phyloP scores from a whole-genome alignment of 2,797 vertebrate species.

The Phoxinus dragarum region DNA sequence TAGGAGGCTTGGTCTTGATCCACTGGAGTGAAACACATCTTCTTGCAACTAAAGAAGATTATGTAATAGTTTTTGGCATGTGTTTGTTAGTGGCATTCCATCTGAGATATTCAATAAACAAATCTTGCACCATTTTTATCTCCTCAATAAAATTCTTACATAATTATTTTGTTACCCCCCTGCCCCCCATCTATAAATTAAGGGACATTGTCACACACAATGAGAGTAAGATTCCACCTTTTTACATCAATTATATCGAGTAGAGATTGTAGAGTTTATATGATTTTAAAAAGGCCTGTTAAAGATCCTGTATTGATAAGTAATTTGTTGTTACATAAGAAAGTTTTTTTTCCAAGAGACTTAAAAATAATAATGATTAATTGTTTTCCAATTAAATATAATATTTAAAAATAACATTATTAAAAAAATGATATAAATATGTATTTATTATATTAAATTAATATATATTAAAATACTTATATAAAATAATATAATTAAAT shows the following conservation, averaged over 20 bases:
- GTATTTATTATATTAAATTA: no score
- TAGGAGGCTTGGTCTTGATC: neutral
- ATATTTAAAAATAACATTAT: no score
- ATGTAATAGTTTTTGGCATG: neutral
- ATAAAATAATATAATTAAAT: no score
- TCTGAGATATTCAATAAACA: neutral
- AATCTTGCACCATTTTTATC: neutral
- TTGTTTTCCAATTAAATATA: no score
- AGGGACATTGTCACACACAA: no score
- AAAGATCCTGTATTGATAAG: neutral
- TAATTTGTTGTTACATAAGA: no score
- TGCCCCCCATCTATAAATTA: no score
- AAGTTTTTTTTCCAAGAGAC: no score
- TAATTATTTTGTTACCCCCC: neutral
- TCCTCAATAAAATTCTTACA: neutral
- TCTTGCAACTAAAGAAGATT: neutral
- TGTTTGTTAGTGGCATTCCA: neutral
- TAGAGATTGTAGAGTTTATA: neutral
- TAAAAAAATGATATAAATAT: no score
- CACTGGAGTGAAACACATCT: neutral
- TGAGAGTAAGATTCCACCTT: no score
- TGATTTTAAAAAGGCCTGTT: neutral
- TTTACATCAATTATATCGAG: neutral
- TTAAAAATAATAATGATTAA: no score
- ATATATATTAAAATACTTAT: no score